phyloP scores from a whole-genome alignment of 1,140 invertebrate genomes.

The Apocrypta bakeri region DNA sequence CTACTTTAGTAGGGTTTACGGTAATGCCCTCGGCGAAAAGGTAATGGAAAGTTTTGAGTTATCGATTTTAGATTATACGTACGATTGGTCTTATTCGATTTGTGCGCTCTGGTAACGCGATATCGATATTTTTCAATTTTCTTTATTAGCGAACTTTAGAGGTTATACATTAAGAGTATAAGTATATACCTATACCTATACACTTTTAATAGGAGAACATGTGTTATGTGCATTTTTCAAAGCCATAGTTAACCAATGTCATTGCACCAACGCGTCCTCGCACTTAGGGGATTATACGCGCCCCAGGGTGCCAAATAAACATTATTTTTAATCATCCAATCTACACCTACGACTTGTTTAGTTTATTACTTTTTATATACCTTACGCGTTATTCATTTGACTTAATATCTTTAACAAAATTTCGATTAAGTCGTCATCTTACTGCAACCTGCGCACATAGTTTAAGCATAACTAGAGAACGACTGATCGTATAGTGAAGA shows the following conservation, averaged over 20 bases:
- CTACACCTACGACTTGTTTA: not conserved
- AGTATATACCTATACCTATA: too few species aligned
- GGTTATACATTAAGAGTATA: too few species aligned
- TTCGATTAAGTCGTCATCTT: not conserved
- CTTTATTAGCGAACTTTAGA: too few species aligned
- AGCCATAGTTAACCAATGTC: not conserved
- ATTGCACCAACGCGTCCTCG: not conserved
- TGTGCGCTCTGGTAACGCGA: too few species aligned
- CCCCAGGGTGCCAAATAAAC: not conserved
- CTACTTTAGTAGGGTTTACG: not conserved
- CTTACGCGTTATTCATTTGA: too few species aligned
- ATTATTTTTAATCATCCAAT: constrained; percentile 24
- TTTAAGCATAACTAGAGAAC: too few species aligned
- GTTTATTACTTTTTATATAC: too few species aligned
- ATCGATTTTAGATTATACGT: not conserved
- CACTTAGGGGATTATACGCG: not conserved
- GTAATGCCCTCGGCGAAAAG: not conserved
- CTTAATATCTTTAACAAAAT: not conserved
- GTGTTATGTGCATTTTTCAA: not conserved
- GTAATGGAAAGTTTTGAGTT: not conserved
- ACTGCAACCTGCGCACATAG: too few species aligned
- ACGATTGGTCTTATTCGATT: not conserved
- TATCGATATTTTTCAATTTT: not conserved
- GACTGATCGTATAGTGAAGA: too few species aligned
- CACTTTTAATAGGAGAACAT: too few species aligned